Conservation (phyloP, 2,113 vertebrate species). For the Bufo gargarizans region DNA sequence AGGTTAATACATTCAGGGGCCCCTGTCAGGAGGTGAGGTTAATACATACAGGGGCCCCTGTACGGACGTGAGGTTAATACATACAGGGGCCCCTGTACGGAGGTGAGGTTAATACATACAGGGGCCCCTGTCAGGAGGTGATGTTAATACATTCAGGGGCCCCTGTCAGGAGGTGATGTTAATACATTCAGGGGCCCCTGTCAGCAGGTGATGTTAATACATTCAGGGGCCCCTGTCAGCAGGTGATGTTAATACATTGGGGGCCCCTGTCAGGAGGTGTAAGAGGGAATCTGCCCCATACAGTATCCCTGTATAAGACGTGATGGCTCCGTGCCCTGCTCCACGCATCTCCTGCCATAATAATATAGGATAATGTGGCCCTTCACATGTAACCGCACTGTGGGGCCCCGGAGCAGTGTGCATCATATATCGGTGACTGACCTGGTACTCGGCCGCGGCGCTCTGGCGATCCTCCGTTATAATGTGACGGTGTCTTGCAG, state of each 20-base stretch:
- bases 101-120: background rate
- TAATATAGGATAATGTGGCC: background rate
- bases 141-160: background rate
- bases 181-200: too few species aligned
- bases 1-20: background rate
- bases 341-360: too few species aligned
- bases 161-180: background rate
- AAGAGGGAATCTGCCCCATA: too few species aligned
- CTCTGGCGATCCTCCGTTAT: constrained; percentile 73
- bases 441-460: constrained; percentile 74
- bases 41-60: too few species aligned
- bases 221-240: too few species aligned
- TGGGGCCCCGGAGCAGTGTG: background rate
- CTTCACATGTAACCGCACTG: background rate
- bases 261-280: too few species aligned
- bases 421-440: constrained; percentile 62
- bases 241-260: background rate
- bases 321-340: too few species aligned
- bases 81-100: too few species aligned
- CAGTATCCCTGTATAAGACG: too few species aligned
- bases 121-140: background rate
- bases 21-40: too few species aligned
- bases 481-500: constrained; percentile 68
- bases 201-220: too few species aligned
- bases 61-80: too few species aligned